Conservation (phyloP, 2,888 invertebrate genomes). For the Listrodromus nycthemerus region DNA sequence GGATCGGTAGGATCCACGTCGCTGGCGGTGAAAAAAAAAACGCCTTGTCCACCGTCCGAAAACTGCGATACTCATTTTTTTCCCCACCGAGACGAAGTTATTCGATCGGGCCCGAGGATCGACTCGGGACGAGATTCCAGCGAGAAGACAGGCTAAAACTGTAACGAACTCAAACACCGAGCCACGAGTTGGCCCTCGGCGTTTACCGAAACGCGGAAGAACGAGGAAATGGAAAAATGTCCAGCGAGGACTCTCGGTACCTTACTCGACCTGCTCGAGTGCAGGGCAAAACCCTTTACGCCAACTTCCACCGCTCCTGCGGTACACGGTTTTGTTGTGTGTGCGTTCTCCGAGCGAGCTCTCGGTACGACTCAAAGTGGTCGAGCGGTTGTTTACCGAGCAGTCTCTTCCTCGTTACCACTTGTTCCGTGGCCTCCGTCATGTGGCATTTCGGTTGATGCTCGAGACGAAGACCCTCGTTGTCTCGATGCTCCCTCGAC, state of each 20-base stretch:
- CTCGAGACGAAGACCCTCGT: constrained; percentile 25
- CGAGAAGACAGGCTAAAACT: constrained; percentile 3
- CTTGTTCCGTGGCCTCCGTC: constrained; percentile 12
- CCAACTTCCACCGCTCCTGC: constrained; percentile 18
- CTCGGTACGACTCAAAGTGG: constrained; percentile 44
- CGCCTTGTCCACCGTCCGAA: neutral
- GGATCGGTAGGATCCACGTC: neutral
- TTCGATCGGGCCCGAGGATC: neutral
- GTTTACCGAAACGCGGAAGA: neutral
- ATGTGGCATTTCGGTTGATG: constrained; percentile 55
- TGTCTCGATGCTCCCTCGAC: neutral
- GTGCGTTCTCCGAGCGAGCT: constrained; percentile 10
- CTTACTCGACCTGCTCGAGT: neutral
- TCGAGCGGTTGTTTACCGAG: constrained; percentile 60
- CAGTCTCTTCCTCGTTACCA: constrained; percentile 45
- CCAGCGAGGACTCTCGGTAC: neutral
- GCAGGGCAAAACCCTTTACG: neutral
- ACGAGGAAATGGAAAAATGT: constrained; percentile 6
- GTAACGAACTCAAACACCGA: constrained; percentile 8
- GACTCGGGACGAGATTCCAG: neutral
- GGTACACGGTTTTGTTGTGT: constrained; percentile 43
- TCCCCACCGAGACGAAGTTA: neutral
- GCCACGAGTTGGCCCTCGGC: neutral
- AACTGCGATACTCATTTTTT: neutral
- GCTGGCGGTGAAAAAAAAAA: neutral